phyloP scores from a whole-genome alignment of 1,140 invertebrate species.

The Conus betulinus region DNA sequence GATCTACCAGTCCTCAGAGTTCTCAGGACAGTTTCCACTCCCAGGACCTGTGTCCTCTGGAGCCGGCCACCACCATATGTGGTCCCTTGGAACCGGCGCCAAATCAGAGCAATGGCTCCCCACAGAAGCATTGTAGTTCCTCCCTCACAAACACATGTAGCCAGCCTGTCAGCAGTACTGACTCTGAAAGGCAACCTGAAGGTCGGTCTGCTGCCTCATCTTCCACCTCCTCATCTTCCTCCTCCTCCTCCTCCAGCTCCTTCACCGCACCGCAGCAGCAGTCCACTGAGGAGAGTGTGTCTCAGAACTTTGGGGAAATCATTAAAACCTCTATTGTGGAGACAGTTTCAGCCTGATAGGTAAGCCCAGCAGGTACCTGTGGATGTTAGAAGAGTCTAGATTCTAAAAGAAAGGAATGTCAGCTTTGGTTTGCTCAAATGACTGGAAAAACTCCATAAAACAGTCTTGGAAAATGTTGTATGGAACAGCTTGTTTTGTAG shows the following conservation, averaged over 20 bases:
- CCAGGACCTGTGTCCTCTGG: conserved; percentile 29
- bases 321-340: conserved; percentile 95
- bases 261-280: background rate
- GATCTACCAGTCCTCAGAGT: conserved; percentile 31
- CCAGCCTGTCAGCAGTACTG: background rate
- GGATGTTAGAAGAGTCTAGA: no score
- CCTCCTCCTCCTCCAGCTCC: background rate
- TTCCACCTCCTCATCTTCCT: conserved; percentile 12
- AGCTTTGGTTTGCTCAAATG: no score
- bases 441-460: no score
- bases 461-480: no score
- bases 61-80: conserved; percentile 29
- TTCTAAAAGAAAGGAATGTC: no score
- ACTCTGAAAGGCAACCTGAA: conserved; percentile 1
- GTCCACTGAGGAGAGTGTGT: conserved; percentile 25
- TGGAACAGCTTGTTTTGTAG: no score
- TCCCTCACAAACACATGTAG: background rate
- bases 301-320: conserved; percentile 91
- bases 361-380: no score
- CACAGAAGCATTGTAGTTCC: background rate
- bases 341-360: conserved; percentile 85
- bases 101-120: background rate
- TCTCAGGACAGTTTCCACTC: conserved; percentile 39
- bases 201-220: conserved; percentile 14
- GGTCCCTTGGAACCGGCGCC: conserved; percentile 17